Conservation (phyloP, 2,113 vertebrate genomes). For the Percina caprodes region DNA sequence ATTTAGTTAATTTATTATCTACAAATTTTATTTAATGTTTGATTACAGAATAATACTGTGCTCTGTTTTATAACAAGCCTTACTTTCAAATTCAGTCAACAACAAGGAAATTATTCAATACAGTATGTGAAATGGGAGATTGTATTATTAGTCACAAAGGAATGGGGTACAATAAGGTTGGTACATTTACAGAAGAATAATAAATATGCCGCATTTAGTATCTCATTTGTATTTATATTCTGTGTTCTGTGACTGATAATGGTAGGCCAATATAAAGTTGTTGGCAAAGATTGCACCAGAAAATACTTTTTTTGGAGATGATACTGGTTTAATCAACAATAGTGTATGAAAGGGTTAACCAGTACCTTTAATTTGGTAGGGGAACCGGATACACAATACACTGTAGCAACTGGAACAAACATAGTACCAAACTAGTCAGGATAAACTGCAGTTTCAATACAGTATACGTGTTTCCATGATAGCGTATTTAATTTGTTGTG, state of each 20-base stretch:
- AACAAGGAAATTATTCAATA: not conserved
- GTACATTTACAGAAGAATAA: not conserved
- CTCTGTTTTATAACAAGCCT: too few species aligned
- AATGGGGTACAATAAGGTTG: not conserved
- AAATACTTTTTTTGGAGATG: not conserved
- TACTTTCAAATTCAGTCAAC: not conserved
- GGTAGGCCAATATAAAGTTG: not conserved
- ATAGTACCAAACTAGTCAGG: not conserved
- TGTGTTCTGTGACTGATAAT: too few species aligned
- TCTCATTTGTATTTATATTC: too few species aligned
- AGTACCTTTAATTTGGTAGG: slow-evolving; percentile 37
- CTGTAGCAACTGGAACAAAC: not conserved
- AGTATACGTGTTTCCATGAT: not conserved
- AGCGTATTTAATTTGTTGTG: rapidly evolving
- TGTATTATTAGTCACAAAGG: not conserved
- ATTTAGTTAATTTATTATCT: too few species aligned
- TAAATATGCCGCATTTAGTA: not conserved
- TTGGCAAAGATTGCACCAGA: not conserved
- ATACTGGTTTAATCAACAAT: not conserved
- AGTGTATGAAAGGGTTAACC: not conserved
- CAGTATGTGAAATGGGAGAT: not conserved
- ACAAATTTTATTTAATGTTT: too few species aligned
- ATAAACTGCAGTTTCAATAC: not conserved
- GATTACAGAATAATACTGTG: too few species aligned
- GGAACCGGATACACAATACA: slow-evolving; percentile 12